Evolutionary conservation across 2,888 invertebrate genomes (phyloP), one percentile per base, ranked within the genome.

Genomic region (Arrhopalites spinosus): DNA sequence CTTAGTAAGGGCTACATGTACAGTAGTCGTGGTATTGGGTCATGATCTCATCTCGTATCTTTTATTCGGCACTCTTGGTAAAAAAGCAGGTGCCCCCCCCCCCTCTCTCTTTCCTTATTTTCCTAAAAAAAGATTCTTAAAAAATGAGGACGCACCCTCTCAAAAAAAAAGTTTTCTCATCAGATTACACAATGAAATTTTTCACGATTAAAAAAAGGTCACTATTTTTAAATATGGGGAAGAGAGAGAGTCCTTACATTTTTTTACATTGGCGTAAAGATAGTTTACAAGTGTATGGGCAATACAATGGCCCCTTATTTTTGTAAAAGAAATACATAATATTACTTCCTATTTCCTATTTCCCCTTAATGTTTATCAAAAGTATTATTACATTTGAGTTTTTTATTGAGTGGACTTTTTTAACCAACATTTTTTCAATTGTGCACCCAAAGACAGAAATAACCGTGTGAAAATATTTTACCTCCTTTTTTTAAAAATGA

Each of bases 1-100:
- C 11, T 25, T 27, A 7, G 13, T 23, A 20, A 59, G 8, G 36
- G 15, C 20, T 43, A 25, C 45, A 68, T 50, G 50, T 23, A 43
- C 66, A n/a, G 25, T 25, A 59, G 66, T 66, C 11, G 23, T 43
- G 45, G 66, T 20, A 66, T 66, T 45, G 66, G 66, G 66, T 66
- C 66, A 59, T 5, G 23, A 66, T 69, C 69, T 50, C 47, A n/a
- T n/a, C n/a, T 27, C 29, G 71, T 71, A 71, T 71, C 71, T 71
- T 71, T 71, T 71, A 71, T 71, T 71, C 59, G 59, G 59, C 45
- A 30, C 50, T 72, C 63, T 72, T 72, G 63, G 45, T 73, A 77
- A 77, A 77, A 77, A 77, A 45, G 73, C 76, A 77, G 76, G 76
- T 77, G 76, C 76, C 59, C 63, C n/a, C n/a, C n/a, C n/a, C n/a